A percentile compares a stretch with the other conserved stretches of the same genome.
Evolutionary conservation across 2,888 invertebrate genomes (phyloP).

Genomic region (Meghimatium bilineatum): DNA sequence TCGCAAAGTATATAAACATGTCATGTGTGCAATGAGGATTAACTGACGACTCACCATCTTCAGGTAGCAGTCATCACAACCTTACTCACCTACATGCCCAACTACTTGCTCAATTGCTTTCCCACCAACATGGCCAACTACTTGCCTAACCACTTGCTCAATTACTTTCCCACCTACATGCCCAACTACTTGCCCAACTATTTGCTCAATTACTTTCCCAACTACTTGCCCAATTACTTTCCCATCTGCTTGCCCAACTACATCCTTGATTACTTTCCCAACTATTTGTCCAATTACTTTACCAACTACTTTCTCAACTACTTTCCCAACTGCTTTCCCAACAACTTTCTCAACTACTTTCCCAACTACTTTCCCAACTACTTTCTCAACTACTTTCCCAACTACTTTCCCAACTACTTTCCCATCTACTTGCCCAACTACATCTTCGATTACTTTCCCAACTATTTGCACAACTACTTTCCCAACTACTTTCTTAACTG

Average conservation of each 20-base stretch:
- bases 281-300: background rate
- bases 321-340: background rate
- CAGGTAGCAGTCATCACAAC: too few relatives aligned
- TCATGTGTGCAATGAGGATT: too few relatives aligned
- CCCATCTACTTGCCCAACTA: background rate
- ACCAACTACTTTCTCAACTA: background rate
- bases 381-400: background rate
- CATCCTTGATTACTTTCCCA: background rate
- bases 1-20: too few relatives aligned
- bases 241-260: background rate
- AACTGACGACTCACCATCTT: too few relatives aligned
- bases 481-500: too few relatives aligned
- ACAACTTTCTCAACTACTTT: background rate
- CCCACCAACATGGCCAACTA: background rate
- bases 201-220: background rate
- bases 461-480: too few relatives aligned
- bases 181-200: background rate
- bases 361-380: background rate
- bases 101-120: background rate
- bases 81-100: background rate
- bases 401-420: background rate
- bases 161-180: background rate
- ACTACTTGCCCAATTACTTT: background rate
- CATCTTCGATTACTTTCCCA: too few relatives aligned
- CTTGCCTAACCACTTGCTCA: background rate